These are phyloP conservation scores for Nomada lathburiana DNA, from an alignment of 2,888 invertebrate species.

Conservation along the genomic window DNA sequence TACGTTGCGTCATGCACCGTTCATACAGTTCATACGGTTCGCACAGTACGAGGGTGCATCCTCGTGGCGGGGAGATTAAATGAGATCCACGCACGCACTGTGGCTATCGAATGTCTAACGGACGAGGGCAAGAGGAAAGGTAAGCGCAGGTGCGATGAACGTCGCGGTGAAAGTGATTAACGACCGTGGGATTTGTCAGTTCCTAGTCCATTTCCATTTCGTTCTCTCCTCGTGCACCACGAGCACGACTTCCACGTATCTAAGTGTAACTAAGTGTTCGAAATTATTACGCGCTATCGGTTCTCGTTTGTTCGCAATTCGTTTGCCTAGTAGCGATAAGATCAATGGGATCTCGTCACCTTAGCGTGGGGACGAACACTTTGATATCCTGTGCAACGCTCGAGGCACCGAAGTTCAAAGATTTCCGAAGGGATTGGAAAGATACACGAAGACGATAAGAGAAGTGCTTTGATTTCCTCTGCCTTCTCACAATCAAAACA, in stretches of 20 bases:
- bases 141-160: not conserved
- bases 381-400: constrained; percentile 6
- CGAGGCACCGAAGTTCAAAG: constrained; percentile 34
- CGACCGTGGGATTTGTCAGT: constrained; percentile 4
- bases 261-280: constrained; percentile 17
- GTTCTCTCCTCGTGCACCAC: not conserved
- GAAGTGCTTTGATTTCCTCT: constrained; percentile 34
- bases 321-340: not conserved
- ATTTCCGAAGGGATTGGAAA: constrained; percentile 33
- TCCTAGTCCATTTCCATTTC: constrained; percentile 11
- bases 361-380: not conserved
- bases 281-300: constrained; percentile 6
- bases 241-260: not conserved
- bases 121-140: not conserved
- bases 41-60: constrained; percentile 25
- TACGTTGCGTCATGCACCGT: constrained; percentile 23
- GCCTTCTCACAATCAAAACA: constrained; percentile 42
- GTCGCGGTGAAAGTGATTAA: constrained; percentile 25
- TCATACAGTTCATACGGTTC: constrained; percentile 23
- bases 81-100: constrained; percentile 18
- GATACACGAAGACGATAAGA: constrained; percentile 24
- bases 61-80: constrained; percentile 54
- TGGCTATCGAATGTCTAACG: constrained; percentile 5
- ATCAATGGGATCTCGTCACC: not conserved
- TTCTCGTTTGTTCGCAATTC: not conserved